These are phyloP conservation scores for Caretta caretta DNA, from an alignment of 2,113 vertebrate species.

Conservation along the genomic window DNA sequence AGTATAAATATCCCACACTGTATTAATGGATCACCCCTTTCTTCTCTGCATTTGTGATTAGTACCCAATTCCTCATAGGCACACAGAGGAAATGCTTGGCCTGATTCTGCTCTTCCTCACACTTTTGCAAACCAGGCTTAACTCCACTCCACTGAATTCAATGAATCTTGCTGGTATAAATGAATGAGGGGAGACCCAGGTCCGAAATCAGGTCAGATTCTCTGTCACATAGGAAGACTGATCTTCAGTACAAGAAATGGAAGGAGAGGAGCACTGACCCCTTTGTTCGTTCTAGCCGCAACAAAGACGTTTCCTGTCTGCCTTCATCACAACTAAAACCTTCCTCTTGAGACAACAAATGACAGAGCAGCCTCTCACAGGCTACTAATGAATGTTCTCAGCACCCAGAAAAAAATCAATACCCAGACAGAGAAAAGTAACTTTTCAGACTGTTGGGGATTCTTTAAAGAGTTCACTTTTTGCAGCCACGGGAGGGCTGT, in stretches of 20 bases:
- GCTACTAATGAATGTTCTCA: background rate
- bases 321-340: background rate
- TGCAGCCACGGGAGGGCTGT: background rate
- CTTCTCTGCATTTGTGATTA: fast-evolving
- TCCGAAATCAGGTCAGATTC: background rate
- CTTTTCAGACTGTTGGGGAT: background rate
- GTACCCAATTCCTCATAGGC: background rate
- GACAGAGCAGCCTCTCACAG: background rate
- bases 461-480: background rate
- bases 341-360: background rate
- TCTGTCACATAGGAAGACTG: background rate
- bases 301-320: background rate
- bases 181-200: background rate
- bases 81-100: background rate
- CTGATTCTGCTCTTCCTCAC: background rate
- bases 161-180: background rate
- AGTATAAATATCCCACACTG: background rate
- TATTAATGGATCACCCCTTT: background rate
- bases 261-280: background rate
- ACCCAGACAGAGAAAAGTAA: background rate
- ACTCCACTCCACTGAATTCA: background rate
- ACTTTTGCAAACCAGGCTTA: background rate
- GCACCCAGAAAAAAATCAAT: background rate
- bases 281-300: background rate
- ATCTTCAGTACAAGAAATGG: background rate